Evolutionary conservation across 2,797 vertebrate genomes (phyloP), one percentile per base, ranked within the genome.

Genomic region (Parambassis ranga): DNA sequence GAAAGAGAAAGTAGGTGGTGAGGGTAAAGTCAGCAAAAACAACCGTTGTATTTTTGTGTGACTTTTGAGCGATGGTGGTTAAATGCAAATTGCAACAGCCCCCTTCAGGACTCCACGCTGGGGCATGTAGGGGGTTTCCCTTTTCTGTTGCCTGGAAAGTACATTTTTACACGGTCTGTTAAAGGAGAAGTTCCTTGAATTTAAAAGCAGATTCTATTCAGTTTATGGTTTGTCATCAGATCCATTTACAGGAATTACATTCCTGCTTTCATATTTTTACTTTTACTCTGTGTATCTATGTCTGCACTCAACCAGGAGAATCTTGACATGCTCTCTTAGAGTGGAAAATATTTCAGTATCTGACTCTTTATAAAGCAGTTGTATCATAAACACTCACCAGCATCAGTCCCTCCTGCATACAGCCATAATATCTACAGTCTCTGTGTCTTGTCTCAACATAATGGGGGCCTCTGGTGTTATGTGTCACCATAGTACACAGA

Each of bases 371-470:
- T 68, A 36, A 70, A 44, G 42, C 24, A 15, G 62, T 5, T 46
- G 20, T 53, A 13, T 38, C 31, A 38, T 70, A 79, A 80, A 65
- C 70, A 76, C n/a, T 71, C 62, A 79, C 73, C 58, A 71, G 37
- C 16, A 36, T 69, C 31, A 26, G 14, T 7, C 43, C 37, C 10
- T 60, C 19, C 50, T 42, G 32, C 35, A 20, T 20, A 62, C 36
- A 66, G 65, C 38, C 47, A 10, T 13, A 2, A 15, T 39, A 68
- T 63, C 55, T 50, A 2, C 14, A 33, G 39, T 41, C 37, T 47
- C 19, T 33, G 35, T 51, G 55, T 81, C 58, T 72, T 66, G 72
- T 49, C 49, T 68, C 64, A 80, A 83, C 33, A 76, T 28, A 36
- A 27, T 18, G 36, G 43, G 27, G 50, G 19, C n/a, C 35, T 43